phyloP scores from a whole-genome alignment of 1,140 invertebrate species.

The Aphis craccivora region DNA sequence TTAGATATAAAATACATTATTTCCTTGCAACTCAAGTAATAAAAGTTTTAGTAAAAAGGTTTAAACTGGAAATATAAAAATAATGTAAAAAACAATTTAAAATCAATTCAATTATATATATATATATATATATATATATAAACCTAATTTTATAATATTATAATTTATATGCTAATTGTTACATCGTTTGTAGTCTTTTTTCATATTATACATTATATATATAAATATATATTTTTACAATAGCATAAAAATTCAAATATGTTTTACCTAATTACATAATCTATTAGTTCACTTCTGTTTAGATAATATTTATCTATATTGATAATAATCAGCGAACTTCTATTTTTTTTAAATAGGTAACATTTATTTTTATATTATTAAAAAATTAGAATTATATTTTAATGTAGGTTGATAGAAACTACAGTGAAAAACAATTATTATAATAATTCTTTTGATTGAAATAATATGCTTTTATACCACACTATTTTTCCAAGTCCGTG shows the following conservation, averaged over 20 bases:
- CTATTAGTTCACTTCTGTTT: no score
- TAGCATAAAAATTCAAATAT: no score
- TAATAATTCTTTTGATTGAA: neutral
- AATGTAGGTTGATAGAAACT: no score
- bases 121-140: no score
- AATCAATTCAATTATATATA: neutral
- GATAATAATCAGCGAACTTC: no score
- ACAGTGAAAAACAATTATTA: neutral
- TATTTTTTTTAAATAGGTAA: neutral
- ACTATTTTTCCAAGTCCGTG: neutral
- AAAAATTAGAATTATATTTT: neutral
- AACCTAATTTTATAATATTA: neutral
- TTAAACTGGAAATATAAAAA: neutral
- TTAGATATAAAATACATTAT: neutral
- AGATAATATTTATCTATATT: no score
- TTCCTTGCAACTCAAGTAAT: neutral
- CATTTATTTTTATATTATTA: neutral
- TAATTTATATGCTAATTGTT: slow-evolving; percentile 12
- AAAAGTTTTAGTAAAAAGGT: neutral
- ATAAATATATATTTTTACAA: no score
- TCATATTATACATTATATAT: no score
- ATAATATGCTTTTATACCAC: neutral
- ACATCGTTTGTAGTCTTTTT: neutral
- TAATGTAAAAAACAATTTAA: neutral
- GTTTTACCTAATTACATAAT: no score